Evolutionary conservation across 2,888 invertebrate species (phyloP), one percentile per base, ranked within the genome.

Genomic region (Pterostichus madidus): DNA sequence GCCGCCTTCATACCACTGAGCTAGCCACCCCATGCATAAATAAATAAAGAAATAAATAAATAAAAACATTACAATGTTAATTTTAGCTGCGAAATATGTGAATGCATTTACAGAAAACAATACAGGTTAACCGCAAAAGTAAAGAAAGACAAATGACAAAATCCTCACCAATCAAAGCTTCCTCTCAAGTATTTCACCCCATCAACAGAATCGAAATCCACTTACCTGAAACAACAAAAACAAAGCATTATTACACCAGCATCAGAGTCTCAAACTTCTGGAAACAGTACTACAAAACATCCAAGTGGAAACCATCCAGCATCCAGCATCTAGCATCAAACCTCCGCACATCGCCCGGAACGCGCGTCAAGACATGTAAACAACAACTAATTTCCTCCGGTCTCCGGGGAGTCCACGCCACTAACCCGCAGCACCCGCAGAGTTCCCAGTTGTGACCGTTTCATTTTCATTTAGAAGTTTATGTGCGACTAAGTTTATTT

Each of bases 391-490:
- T 71, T 59, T 24, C 11, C 59, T 24, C 49, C 49, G n/a, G 49
- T 2, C 49, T 49, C 49, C 49, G 10, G 13, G 49, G 49, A 49
- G 49, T 5, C 13, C 8, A 6, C 49, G n/a, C 39, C 39, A 39
- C 24, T 24, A 24, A 24, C 24, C 24, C 24, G 3, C 24, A 24
- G 24, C 24, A 39, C 39, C 49, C 49, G 49, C 49, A 49, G 13
- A 13, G n/a, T 56, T 56, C 56, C 15, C 8, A 13, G 56, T 17
- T 24, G 15, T 24, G 68, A 71, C 10, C 68, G 44, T 39, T 71
- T 71, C 68, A 52, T 53, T 76, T 76, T 76, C 56, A 76, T 76
- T 76, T 76, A 46, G 76, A 76, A 68, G 68, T 68, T 68, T 68
- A 68, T 68, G 35, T 68, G 17, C 68, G 35, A 31, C 8, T 15